phyloP scores from a whole-genome alignment of 2,113 vertebrate species.

The Neopipo cinnamomea region DNA sequence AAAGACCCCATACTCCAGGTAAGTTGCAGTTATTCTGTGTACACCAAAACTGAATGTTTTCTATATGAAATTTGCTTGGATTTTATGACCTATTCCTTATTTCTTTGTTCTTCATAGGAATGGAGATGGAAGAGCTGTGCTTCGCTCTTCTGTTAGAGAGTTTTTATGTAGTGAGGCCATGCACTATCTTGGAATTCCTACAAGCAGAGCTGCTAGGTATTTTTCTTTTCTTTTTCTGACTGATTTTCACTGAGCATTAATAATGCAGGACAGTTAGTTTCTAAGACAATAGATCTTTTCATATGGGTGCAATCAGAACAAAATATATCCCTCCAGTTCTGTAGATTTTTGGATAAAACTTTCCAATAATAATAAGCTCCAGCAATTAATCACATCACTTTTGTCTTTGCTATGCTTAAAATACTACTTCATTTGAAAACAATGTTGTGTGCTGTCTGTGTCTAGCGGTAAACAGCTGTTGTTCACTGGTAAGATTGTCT shows the following conservation, averaged over 20 bases:
- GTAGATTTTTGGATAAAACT: background rate
- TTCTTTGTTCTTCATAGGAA: slow-evolving; percentile 52
- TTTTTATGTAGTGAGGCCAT: slow-evolving; percentile 84
- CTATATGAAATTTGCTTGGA: background rate
- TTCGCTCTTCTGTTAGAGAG: slow-evolving; percentile 81
- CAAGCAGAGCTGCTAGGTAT: slow-evolving; percentile 82
- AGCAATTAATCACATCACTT: background rate
- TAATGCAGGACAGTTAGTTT: background rate
- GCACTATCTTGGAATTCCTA: slow-evolving; percentile 80
- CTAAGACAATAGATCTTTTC: background rate
- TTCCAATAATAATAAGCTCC: background rate
- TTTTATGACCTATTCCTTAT: background rate
- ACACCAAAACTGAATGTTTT: background rate
- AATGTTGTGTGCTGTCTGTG: background rate
- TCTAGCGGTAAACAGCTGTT: background rate
- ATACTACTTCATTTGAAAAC: background rate
- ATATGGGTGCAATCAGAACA: background rate
- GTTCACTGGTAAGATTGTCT: background rate
- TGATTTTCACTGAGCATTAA: background rate
- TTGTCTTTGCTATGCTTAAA: background rate
- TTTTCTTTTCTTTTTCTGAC: background rate
- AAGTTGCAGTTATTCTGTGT: background rate
- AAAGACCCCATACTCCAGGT: slow-evolving; percentile 84
- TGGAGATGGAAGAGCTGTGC: slow-evolving; percentile 81
- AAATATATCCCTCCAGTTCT: background rate